Evolutionary conservation across 2,113 vertebrate species (phyloP), one percentile per base, ranked within the genome.

Genomic region (Upupa epops): DNA sequence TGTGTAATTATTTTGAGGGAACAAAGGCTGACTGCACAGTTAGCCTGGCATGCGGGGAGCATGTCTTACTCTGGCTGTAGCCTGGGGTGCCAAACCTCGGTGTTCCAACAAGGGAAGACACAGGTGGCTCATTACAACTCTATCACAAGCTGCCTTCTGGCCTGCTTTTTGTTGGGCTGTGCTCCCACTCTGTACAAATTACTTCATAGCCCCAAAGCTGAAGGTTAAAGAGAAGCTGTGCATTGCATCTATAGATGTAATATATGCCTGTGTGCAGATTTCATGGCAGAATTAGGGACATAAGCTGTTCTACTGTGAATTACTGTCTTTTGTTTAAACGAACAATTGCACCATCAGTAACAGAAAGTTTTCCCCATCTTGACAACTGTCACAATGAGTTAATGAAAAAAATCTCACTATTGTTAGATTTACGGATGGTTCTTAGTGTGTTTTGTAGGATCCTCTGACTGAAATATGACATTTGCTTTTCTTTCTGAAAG

Each of bases 361-460:
- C 77, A 92, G 76, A 84, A 94, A 85, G 31, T 88, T 90, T 92
- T 90, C 68, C 36, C 31, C 25, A 42, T 73, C 65, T 79, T 91
- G 93, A 92, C 94, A 95, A 61, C 88, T 95, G 83, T 95, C 94
- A 92, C 74, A 92, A 58, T 55, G 80, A 75, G 51, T 81, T 54
- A 59, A 55, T 78, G 63, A 83, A 88, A 93, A 63, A 86, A 92
- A 55, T 79, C 65, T 42, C 71, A 32, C 81, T 91, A 29, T 83
- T 92, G 81, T 95, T 94, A 76, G 9, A 76, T 82, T 87, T 92
- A 73, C 0, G 1, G 16, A 36, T 85, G 29, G 42, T 73, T 93
- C 77, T 73, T 76, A 4, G 6, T 52, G 51, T 32, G 61, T 78
- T 85, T 83, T 66, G 83, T 90, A 87, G 81, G 55, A 82, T 84